These are phyloP conservation scores for Venustaconcha ellipsiformis DNA, from an alignment of 1,140 invertebrate genomes.

Conservation along the genomic window DNA sequence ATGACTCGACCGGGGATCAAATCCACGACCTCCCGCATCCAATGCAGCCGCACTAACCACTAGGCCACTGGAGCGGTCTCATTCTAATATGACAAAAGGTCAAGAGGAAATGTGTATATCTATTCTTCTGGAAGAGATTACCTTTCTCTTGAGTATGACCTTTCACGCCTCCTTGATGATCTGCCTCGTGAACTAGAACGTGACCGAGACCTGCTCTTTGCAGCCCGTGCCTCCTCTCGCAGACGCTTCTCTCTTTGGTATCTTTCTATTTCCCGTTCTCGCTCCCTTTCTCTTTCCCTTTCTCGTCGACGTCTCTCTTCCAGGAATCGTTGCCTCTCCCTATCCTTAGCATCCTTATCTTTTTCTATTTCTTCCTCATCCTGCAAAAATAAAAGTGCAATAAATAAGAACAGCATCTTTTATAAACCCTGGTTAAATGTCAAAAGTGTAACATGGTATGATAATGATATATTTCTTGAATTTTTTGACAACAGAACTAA, in stretches of 20 bases:
- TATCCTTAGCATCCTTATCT: conserved; percentile 68
- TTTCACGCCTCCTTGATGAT: conserved; percentile 59
- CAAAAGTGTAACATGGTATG: conserved; percentile 4
- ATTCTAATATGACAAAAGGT: too few species aligned
- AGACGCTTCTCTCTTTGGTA: conserved; percentile 55
- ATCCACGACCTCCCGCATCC: too few species aligned
- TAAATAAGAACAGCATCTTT: background rate
- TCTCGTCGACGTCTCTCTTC: conserved; percentile 53
- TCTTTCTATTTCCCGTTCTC: conserved; percentile 41
- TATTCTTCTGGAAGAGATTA: conserved; percentile 1
- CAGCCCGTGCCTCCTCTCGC: conserved; percentile 14
- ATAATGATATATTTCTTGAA: background rate
- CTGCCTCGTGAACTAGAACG: conserved; percentile 56
- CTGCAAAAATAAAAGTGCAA: conserved; percentile 12
- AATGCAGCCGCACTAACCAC: too few species aligned
- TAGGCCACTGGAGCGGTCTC: too few species aligned
- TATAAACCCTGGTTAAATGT: background rate
- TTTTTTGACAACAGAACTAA: background rate
- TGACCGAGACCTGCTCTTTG: conserved; percentile 50
- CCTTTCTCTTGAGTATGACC: conserved; percentile 79
- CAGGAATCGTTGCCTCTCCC: conserved; percentile 65
- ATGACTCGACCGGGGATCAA: too few species aligned
- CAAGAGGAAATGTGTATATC: too few species aligned
- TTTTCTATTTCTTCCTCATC: conserved; percentile 51
- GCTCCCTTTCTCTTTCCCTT: conserved; percentile 50